Evolutionary conservation across 2,797 vertebrate genomes (phyloP).

Genomic region (Staurois parvus): DNA sequence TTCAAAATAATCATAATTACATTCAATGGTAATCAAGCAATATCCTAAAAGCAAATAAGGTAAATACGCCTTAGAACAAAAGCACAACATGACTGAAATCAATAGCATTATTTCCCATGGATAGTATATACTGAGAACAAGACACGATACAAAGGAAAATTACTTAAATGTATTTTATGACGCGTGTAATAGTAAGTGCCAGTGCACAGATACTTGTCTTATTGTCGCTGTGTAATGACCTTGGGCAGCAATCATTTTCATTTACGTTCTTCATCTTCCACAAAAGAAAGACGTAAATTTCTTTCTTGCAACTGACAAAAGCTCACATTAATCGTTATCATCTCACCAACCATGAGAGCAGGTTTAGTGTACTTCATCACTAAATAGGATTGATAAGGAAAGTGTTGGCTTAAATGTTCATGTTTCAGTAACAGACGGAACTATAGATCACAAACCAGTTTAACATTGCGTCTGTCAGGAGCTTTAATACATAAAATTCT

Average conservation of each 20-base stretch:
- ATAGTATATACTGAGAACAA: constrained; percentile 8
- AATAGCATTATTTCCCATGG: not conserved
- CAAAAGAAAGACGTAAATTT: constrained; percentile 36
- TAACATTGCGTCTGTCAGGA: no score
- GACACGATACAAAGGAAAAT: not conserved
- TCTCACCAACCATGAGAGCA: constrained; percentile 3
- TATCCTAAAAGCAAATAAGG: no score
- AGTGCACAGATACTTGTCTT: constrained; percentile 11
- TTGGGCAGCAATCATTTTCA: constrained; percentile 31
- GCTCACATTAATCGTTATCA: constrained; percentile 5
- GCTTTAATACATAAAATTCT: no score
- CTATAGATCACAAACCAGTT: no score
- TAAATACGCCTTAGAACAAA: not conserved
- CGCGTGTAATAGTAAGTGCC: constrained; percentile 30
- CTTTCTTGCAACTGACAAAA: constrained; percentile 21
- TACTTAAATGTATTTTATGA: constrained; percentile 36
- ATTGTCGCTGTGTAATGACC: constrained; percentile 28
- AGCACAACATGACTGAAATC: not conserved
- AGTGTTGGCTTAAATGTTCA: not conserved
- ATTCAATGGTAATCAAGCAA: no score
- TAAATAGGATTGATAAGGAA: constrained; percentile 22
- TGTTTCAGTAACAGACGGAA: not conserved
- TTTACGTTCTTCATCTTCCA: constrained; percentile 20
- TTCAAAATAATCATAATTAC: no score
- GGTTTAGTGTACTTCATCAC: constrained; percentile 21